A percentile compares a stretch with the other conserved stretches of the same genome.
Conservation (phyloP, 2,797 vertebrate species). For the Acanthis flammea region DNA sequence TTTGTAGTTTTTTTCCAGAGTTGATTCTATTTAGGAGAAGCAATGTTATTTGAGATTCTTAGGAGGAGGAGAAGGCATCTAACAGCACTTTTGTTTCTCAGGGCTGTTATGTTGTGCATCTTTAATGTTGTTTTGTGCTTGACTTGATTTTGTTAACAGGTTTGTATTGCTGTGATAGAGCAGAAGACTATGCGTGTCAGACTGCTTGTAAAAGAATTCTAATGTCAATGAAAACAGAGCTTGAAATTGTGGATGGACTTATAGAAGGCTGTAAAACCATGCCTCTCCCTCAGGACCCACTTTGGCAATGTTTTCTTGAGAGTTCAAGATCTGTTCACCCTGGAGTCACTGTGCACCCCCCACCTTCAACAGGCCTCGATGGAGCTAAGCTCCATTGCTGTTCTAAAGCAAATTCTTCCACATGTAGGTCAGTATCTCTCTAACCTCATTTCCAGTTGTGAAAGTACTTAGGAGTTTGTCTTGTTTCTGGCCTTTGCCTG, state of each 20-base stretch:
- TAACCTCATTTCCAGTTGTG: neutral
- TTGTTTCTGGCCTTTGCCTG: neutral
- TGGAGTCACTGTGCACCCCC: constrained; percentile 83
- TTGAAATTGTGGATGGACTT: constrained; percentile 96
- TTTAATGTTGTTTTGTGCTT: neutral
- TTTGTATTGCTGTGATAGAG: constrained; percentile 95
- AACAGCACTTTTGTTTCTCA: neutral
- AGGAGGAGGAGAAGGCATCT: neutral
- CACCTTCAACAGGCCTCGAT: constrained; percentile 90
- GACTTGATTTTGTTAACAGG: constrained; percentile 71
- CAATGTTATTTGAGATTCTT: neutral
- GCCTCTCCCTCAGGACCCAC: constrained; percentile 96
- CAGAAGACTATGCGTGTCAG: constrained; percentile 90
- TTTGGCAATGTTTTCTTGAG: constrained; percentile 97
- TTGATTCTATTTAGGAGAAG: neutral
- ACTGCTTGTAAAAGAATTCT: constrained; percentile 90
- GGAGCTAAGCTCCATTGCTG: constrained; percentile 97
- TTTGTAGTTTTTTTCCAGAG: neutral
- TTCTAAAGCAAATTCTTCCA: constrained; percentile 94
- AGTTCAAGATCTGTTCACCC: constrained; percentile 87
- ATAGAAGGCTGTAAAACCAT: constrained; percentile 91
- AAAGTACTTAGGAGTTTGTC: neutral
- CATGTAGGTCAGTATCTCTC: constrained; percentile 85
- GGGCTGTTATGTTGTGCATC: fast-evolving
- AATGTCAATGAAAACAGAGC: constrained; percentile 94